These are phyloP conservation scores for Aurelia aurita DNA, from an alignment of 30 jellyfish, hydroid and myxozoan species.

Conservation along the genomic window DNA sequence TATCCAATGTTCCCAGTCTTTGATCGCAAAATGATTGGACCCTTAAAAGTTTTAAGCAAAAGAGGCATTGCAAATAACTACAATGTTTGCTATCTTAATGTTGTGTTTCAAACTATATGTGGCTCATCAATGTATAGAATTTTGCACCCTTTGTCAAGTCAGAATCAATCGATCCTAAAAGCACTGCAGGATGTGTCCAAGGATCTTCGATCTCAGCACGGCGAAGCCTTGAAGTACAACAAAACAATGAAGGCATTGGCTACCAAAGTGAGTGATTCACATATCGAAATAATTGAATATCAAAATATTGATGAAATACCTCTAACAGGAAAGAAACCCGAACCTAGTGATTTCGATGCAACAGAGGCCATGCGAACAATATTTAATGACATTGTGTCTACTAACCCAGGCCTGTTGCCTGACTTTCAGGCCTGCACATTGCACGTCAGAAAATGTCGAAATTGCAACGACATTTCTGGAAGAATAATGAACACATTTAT, in stretches of 20 bases:
- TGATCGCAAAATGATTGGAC: background rate
- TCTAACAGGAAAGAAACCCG: too few relatives aligned
- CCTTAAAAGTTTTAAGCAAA: background rate
- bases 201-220: background rate
- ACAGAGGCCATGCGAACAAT: background rate
- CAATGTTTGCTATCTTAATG: slow-evolving; percentile 11
- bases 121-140: background rate
- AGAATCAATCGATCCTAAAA: background rate
- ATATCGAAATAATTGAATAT: too few relatives aligned
- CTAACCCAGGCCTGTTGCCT: background rate
- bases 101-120: background rate
- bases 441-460: background rate
- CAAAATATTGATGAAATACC: too few relatives aligned
- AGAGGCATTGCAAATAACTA: background rate
- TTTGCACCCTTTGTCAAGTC: background rate
- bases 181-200: background rate
- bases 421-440: background rate
- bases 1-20: background rate
- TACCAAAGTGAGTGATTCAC: background rate
- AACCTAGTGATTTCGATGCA: background rate
- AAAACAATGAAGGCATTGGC: background rate
- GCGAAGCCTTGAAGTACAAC: background rate
- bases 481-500: background rate
- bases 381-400: background rate
- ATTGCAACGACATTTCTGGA: background rate